Conservation (phyloP, 2,113 vertebrate species). For the Nothocercus nigrocapillus region DNA sequence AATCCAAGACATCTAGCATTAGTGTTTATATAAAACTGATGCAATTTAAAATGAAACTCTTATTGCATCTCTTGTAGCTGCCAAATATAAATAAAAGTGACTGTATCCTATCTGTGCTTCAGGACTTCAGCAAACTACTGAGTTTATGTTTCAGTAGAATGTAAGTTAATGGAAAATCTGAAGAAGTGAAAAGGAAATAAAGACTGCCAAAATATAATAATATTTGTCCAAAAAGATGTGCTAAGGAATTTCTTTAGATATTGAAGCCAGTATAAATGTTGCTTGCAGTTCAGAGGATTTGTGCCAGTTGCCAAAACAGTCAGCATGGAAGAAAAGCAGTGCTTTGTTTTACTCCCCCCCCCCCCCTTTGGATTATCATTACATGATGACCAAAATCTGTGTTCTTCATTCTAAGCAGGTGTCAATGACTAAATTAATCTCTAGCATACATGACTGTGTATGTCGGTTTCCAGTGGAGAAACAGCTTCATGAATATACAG, state of each 20-base stretch:
- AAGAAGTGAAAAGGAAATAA: slow-evolving; percentile 7
- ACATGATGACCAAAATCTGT: neutral
- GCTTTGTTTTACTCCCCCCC: too few species aligned
- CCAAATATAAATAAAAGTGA: neutral
- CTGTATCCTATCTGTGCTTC: neutral
- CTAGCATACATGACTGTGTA: neutral
- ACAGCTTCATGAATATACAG: neutral
- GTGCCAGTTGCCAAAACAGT: neutral
- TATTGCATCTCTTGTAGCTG: neutral
- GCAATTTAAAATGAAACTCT: neutral
- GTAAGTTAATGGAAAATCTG: slow-evolving; percentile 21
- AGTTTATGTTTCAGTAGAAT: neutral
- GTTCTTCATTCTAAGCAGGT: neutral
- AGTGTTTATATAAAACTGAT: neutral
- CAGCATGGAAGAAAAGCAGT: neutral
- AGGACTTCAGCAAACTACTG: neutral
- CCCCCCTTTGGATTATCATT: neutral
- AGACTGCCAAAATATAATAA: neutral
- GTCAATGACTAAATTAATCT: neutral
- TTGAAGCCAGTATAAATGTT: slow-evolving; percentile 10
- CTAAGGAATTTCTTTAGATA: slow-evolving; percentile 11
- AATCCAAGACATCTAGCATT: neutral
- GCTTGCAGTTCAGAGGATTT: neutral
- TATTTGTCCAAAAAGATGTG: slow-evolving; percentile 23
- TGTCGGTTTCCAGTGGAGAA: neutral